Base-by-base conservation (phyloP, 2,888 invertebrate genomes). In the Sycophila texana region DNA sequence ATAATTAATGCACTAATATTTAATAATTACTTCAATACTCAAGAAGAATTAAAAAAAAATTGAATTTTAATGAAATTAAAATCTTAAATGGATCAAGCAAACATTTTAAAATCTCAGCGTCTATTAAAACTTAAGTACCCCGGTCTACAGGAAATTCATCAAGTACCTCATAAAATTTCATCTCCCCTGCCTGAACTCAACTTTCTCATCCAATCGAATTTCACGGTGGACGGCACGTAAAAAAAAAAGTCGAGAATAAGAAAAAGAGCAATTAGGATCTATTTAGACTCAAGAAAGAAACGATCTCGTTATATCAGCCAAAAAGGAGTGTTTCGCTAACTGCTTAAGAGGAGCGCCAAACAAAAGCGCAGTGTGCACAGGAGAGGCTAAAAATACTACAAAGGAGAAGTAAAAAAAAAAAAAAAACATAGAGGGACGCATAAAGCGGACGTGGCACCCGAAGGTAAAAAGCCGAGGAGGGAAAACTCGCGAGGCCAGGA, bases 121-220 rank as follows among this genome's bases (percentile, higher is more conserved):
- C 58, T 58, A 71, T 71, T 71, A 71, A 71, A 60, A 60, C 16
- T 71, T 58, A 49, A 71, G 22, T 39, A 39, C 47, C 16, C 16
- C 12, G 0, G 2, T 47, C 2, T 10, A 18, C n/a, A 30, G 26
- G 30, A 68, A 55, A 53, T 68, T 55, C 13, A 13, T 30, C 1
- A 18, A 22, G 22, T 30, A 2, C 18, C 20, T 58, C 57, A 68
- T 68, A 55, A 53, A 68, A 55, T 68, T 30, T 51, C 51, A 20
- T 22, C 51, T 14, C 30, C 70, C n/a, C 16, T 20, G 18, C 57
- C 18, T 5, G 39, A 20, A 39, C 12, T 14, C 14, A 57, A 70
- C 70, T 57, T 70, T 57, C 47, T 39, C 16, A 2, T n/a, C 16
- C 14, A 20, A 18, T 18, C 60, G 26, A 18, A 2, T 30, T 30